Evolutionary conservation across 1,140 invertebrate species (phyloP).

Genomic region (Pachyrhynchus sulphureomaculatus): DNA sequence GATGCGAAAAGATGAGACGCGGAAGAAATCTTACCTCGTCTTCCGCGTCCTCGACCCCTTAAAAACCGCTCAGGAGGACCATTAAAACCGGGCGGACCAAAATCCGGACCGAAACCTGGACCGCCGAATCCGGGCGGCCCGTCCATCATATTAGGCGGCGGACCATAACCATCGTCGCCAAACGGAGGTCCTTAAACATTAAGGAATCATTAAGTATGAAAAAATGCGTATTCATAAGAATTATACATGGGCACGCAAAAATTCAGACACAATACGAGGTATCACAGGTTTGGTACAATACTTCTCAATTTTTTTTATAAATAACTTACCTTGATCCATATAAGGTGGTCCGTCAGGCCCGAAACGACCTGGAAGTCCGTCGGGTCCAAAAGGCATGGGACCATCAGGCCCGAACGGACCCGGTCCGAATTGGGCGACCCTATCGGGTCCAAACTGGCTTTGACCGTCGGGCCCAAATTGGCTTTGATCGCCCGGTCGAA

Average conservation of each 20-base stretch:
- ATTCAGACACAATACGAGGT: neutral
- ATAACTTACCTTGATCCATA: constrained; percentile 3
- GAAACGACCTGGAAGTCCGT: constrained; percentile 1
- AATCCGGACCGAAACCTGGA: neutral
- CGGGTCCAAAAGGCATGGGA: neutral
- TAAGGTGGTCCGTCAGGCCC: constrained; percentile 6
- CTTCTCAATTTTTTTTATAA: neutral
- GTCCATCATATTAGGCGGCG: constrained; percentile 8
- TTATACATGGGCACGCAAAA: neutral
- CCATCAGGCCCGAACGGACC: neutral
- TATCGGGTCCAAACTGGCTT: neutral
- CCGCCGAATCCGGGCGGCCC: constrained; percentile 7
- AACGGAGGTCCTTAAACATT: constrained; percentile 8
- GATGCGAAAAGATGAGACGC: neutral
- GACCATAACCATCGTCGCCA: constrained; percentile 3
- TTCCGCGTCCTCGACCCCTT: constrained; percentile 15
- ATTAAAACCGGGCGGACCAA: constrained; percentile 3
- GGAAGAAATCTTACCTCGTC: constrained; percentile 3
- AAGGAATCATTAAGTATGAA: neutral
- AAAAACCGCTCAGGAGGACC: constrained; percentile 17
- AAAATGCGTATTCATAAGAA: neutral
- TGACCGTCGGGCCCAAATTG: neutral
- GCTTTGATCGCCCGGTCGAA: neutral
- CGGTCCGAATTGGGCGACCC: too few relatives aligned
- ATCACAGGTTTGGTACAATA: too few relatives aligned